Conservation (phyloP, 2,113 vertebrate species). For the Cebus imitator region DNA sequence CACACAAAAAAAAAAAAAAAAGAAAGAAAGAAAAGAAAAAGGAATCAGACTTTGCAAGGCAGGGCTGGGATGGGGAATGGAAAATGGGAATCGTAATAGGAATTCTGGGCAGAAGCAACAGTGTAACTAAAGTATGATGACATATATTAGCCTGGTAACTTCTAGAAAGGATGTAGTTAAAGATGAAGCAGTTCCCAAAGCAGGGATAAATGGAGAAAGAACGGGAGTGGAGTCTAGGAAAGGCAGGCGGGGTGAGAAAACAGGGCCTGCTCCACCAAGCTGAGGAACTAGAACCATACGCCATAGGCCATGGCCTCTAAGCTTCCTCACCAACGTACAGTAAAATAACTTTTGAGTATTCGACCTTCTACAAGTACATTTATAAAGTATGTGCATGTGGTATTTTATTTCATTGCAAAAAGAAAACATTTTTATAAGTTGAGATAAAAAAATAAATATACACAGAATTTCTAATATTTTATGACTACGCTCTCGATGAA, state of each 20-base stretch:
- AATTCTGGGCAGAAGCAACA: background rate
- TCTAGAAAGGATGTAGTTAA: background rate
- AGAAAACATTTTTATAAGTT: background rate
- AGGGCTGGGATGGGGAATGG: no score
- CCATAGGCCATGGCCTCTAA: background rate
- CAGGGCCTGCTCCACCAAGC: background rate
- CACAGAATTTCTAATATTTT: background rate
- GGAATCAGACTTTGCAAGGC: background rate
- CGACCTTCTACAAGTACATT: background rate
- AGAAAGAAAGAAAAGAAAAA: no score
- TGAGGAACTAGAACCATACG: background rate
- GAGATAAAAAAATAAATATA: background rate
- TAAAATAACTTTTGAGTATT: background rate
- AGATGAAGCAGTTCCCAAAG: rapidly evolving
- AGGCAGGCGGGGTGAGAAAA: background rate
- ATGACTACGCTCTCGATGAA: no score
- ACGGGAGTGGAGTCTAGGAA: background rate
- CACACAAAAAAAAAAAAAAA: no score
- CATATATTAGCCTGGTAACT: background rate
- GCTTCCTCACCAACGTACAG: no score
- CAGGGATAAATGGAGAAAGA: background rate
- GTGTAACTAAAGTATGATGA: background rate
- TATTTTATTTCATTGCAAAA: background rate
- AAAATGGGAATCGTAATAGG: background rate
- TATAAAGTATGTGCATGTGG: background rate